Evolutionary conservation across 2,888 invertebrate species (phyloP).

Genomic region (Chaetogeoica ovagalla): DNA sequence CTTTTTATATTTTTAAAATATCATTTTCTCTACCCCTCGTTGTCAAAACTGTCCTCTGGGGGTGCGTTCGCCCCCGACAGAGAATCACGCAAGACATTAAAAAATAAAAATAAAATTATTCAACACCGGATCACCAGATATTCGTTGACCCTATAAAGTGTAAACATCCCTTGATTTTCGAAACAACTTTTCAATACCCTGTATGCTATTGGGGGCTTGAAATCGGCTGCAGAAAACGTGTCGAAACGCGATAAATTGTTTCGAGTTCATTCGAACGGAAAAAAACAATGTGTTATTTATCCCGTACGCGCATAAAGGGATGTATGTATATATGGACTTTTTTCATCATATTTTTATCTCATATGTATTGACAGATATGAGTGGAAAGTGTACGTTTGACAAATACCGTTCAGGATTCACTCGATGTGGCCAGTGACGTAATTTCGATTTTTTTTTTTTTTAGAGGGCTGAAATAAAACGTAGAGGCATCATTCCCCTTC

Average conservation of each 20-base stretch:
- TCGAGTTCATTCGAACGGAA: constrained; percentile 9
- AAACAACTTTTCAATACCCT: constrained; percentile 31
- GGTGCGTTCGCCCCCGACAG: constrained; percentile 47
- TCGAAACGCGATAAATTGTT: constrained; percentile 45
- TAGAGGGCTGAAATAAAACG: too few relatives aligned
- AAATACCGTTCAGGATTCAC: neutral
- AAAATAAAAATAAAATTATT: constrained; percentile 37
- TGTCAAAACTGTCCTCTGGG: constrained; percentile 50
- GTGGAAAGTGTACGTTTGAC: neutral
- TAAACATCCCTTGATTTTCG: constrained; percentile 46
- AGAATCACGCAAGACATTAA: neutral
- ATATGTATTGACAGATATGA: too few relatives aligned
- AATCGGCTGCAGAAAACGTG: constrained; percentile 22
- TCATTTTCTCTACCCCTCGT: constrained; percentile 48
- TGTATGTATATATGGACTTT: too few relatives aligned
- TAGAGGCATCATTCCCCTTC: too few relatives aligned
- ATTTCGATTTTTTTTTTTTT: too few relatives aligned
- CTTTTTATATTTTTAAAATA: constrained; percentile 48
- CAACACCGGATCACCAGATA: constrained; percentile 30
- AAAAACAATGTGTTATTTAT: constrained; percentile 26
- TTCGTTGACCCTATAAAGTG: constrained; percentile 46
- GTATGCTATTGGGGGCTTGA: neutral
- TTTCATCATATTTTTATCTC: too few relatives aligned
- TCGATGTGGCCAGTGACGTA: neutral
- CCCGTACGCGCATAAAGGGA: neutral